Conservation (phyloP, 2,888 invertebrate genomes). For the Heteropelma amictum region DNA sequence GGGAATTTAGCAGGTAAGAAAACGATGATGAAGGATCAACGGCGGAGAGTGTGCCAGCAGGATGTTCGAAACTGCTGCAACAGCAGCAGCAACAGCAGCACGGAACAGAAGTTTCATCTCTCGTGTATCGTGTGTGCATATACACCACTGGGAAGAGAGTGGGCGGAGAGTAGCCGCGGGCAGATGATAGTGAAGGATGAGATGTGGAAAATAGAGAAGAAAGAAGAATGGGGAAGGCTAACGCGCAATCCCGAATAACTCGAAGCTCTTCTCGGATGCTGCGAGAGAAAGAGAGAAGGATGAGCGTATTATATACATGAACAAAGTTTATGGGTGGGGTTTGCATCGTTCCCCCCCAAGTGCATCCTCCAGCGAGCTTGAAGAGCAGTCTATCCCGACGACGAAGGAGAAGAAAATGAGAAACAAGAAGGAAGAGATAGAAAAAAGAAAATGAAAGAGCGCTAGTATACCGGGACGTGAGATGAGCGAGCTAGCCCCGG, state of each 20-base stretch:
- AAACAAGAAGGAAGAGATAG: conserved; percentile 1
- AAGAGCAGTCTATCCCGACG: conserved; percentile 48
- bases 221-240: conserved; percentile 54
- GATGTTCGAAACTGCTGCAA: conserved; percentile 4
- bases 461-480: conserved; percentile 40
- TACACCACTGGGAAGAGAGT: conserved; percentile 38
- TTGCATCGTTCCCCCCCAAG: conserved; percentile 46
- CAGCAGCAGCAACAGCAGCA: conserved; percentile 20
- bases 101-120: conserved; percentile 48
- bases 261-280: conserved; percentile 40
- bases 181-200: conserved; percentile 47
- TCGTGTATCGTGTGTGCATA: conserved; percentile 19
- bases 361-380: conserved; percentile 54
- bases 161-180: conserved; percentile 53
- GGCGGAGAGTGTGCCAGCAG: not conserved
- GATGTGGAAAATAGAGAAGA: conserved; percentile 52
- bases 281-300: conserved; percentile 12
- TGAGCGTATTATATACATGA: conserved; percentile 44
- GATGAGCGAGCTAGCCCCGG: conserved; percentile 48
- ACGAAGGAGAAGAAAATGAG: conserved; percentile 37
- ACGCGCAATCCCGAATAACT: conserved; percentile 55
- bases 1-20: conserved; percentile 38
- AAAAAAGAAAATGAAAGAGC: conserved; percentile 26
- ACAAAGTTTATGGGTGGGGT: conserved; percentile 68
- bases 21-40: conserved; percentile 11